Percentiles rank a stretch among this genome's conserved stretches.
Conservation (phyloP, 2,888 invertebrate genomes). For the Torymus auratus region DNA sequence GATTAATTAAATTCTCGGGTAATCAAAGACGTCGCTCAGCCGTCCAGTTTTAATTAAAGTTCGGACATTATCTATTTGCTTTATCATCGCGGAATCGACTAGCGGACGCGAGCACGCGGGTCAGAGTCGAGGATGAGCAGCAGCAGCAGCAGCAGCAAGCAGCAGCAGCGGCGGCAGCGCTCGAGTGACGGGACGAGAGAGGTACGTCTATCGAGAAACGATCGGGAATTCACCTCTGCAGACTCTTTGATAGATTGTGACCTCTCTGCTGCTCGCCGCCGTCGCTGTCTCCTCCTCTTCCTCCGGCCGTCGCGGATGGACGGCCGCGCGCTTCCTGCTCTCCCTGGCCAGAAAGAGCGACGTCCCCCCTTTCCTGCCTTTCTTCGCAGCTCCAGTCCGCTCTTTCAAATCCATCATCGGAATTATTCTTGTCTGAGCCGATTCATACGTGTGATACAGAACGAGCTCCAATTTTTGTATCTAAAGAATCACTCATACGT, state of each 20-base stretch:
- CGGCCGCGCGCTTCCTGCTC: not conserved
- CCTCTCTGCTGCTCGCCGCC: slow-evolving; percentile 27
- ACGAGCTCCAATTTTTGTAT: slow-evolving; percentile 48
- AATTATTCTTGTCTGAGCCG: slow-evolving; percentile 44
- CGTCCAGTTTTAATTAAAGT: slow-evolving; percentile 77
- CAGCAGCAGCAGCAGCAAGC: slow-evolving; percentile 40
- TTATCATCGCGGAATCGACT: slow-evolving; percentile 75
- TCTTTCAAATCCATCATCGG: slow-evolving; percentile 48
- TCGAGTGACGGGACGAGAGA: slow-evolving; percentile 60
- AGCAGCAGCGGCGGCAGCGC: not conserved
- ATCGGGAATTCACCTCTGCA: slow-evolving; percentile 57
- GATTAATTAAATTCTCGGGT: slow-evolving; percentile 77
- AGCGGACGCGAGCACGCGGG: slow-evolving; percentile 63
- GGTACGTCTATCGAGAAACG: slow-evolving; percentile 65
- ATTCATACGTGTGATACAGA: slow-evolving; percentile 13
- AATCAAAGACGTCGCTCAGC: slow-evolving; percentile 77
- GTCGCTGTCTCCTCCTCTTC: not conserved
- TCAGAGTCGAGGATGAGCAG: slow-evolving; percentile 35
- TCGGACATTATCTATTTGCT: slow-evolving; percentile 77
- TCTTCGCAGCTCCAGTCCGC: not conserved
- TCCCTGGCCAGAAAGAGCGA: not conserved
- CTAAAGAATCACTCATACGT: slow-evolving; percentile 45
- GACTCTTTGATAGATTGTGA: slow-evolving; percentile 58
- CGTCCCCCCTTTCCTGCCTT: slow-evolving; percentile 3
- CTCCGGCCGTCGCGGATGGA: not conserved